These are phyloP conservation scores for Camarhynchus parvulus DNA, from an alignment of 2,113 vertebrate genomes.

Conservation along the genomic window DNA sequence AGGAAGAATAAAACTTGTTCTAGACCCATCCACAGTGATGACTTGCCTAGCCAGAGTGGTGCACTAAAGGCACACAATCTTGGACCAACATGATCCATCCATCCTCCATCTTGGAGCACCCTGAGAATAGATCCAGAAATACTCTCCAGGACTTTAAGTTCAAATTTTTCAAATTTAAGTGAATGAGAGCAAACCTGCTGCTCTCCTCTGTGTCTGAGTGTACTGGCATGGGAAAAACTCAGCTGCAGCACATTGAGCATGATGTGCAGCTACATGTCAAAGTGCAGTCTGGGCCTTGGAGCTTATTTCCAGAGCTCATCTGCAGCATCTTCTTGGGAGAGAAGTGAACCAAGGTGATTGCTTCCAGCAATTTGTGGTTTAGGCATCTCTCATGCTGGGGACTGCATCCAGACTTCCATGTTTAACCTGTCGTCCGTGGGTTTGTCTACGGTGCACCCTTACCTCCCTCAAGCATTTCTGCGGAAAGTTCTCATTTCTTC, in stretches of 20 bases:
- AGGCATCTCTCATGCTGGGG: rapidly evolving
- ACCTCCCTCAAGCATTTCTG: not conserved
- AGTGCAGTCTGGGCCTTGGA: not conserved
- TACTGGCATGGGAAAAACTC: not conserved
- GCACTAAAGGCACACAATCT: not conserved
- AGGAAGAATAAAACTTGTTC: not conserved
- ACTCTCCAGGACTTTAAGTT: not conserved
- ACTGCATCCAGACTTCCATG: not conserved
- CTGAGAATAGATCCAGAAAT: not conserved
- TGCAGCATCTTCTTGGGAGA: not conserved
- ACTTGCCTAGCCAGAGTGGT: not conserved
- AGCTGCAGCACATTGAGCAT: rapidly evolving
- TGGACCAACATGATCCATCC: not conserved
- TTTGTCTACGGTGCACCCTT: rapidly evolving
- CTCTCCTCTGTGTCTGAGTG: not conserved
- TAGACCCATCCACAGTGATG: not conserved
- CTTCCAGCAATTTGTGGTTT: not conserved
- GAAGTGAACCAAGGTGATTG: not conserved
- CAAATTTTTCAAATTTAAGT: not conserved
- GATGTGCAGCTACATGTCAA: not conserved
- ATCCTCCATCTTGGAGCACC: not conserved
- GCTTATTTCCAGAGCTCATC: not conserved
- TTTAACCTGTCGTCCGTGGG: not conserved
- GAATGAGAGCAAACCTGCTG: not conserved
- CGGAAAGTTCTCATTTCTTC: not conserved